These are phyloP conservation scores for Neostethus bicornis DNA, from an alignment of 2,797 vertebrate species.

Conservation along the genomic window DNA sequence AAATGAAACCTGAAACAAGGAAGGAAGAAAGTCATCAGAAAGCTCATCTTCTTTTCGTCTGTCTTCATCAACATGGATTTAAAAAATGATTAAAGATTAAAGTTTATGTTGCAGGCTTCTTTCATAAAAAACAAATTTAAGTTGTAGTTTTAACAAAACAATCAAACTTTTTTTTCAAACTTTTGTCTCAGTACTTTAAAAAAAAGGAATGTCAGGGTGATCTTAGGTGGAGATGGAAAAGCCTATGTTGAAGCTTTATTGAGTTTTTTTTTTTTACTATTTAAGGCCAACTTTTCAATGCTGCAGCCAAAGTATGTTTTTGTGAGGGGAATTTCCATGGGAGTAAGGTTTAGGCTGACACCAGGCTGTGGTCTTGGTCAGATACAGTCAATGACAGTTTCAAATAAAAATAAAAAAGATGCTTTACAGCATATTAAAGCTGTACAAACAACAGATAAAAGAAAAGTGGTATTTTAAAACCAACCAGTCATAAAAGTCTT, in stretches of 20 bases:
- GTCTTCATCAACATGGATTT: constrained; percentile 11
- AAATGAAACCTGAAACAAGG: constrained; percentile 34
- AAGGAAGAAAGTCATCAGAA: constrained; percentile 20
- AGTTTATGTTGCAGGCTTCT: not conserved
- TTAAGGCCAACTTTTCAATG: constrained; percentile 47
- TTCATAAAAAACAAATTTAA: not conserved
- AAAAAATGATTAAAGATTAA: constrained; percentile 14
- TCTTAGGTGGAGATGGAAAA: constrained; percentile 40
- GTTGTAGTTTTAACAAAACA: no score
- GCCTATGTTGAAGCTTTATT: constrained; percentile 39
- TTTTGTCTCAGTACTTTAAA: constrained; percentile 5
- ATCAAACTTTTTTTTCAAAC: not conserved
- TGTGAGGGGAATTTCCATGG: constrained; percentile 69
- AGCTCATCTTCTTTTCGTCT: constrained; percentile 15
- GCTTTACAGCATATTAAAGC: constrained; percentile 41
- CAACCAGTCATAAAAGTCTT: constrained; percentile 26
- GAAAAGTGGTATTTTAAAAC: constrained; percentile 8
- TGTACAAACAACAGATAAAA: not conserved
- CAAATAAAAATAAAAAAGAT: not conserved
- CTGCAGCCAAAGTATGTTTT: constrained; percentile 56
- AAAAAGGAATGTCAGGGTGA: constrained; percentile 19
- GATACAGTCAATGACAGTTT: constrained; percentile 43
- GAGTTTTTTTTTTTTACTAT: constrained; percentile 44
- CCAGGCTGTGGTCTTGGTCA: constrained; percentile 50
- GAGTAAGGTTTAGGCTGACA: constrained; percentile 47